Evolutionary conservation across 2,888 invertebrate species (phyloP), one percentile per base, ranked within the genome.

Genomic region (Diaprepes abbreviatus): DNA sequence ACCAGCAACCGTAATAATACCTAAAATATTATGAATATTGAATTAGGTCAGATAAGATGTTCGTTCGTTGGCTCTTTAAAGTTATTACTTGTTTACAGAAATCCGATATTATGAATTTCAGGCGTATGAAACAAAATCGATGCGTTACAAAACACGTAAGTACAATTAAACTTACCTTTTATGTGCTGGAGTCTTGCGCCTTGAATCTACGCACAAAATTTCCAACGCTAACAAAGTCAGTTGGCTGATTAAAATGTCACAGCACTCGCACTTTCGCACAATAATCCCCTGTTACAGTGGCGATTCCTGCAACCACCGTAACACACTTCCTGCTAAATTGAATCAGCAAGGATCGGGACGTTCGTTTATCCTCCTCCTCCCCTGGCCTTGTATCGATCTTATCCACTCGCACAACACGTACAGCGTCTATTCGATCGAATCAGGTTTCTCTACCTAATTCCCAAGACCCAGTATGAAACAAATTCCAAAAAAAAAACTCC

Each of bases 271-370:
- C 59, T 60, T 60, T 50, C 48, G 28, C 48, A 50, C 48, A 50
- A 28, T 48, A 50, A 50, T 28, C 28, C 16, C 45, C 21, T 60
- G 43, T 19, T 24, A 50, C 28, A 19, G 48, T 28, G 48, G 48
- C 48, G 21, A 60, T 40, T 28, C 21, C 59, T 48, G 59, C 59
- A 60, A 60, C 59, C 48, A 60, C 59, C 59, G 48, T 60, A 60
- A 60, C 59, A 60, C 59, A 60, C 59, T 60, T 60, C 48, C 48
- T 60, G 59, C 35, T 48, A 31, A 60, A 60, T 60, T 48, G 48
- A 60, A 48, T 60, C 17, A 35, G 35, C 45, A 19, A 48, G 33
- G 21, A 60, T 48, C 33, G 48, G 59, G 59, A 60, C 59, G 48
- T 17, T 19, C 59, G 45, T 45, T 33, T 60, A 60, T 33, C 48